Evolutionary conservation across 1,140 invertebrate genomes (phyloP).

Genomic region (Anastrepha ludens): DNA sequence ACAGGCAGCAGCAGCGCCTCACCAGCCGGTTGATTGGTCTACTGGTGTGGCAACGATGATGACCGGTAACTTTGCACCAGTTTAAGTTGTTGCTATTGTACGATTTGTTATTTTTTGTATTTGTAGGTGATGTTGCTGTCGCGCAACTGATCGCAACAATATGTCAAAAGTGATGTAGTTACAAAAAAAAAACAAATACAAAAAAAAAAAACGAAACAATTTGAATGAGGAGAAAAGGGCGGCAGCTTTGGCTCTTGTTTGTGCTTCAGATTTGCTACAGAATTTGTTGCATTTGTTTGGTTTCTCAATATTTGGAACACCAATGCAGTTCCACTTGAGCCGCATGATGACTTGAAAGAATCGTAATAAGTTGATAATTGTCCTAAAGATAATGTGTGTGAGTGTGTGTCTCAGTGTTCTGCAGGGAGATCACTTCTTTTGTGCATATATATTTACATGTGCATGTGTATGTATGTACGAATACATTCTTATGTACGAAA

Average conservation of each 20-base stretch:
- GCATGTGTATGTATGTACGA: neutral
- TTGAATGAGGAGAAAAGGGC: neutral
- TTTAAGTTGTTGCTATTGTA: conserved; percentile 4
- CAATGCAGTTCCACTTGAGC: conserved; percentile 38
- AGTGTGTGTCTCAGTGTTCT: neutral
- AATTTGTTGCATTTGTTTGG: conserved; percentile 13
- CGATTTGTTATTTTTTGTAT: neutral
- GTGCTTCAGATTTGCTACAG: conserved; percentile 7
- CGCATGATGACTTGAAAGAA: conserved; percentile 27
- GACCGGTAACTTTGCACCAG: conserved; percentile 30
- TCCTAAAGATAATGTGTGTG: neutral
- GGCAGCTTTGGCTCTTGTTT: conserved; percentile 18
- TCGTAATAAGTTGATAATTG: conserved; percentile 44
- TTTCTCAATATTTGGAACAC: conserved; percentile 41
- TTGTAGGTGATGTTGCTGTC: conserved; percentile 3
- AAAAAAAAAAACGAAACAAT: neutral
- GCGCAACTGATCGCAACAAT: neutral
- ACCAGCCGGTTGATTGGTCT: conserved; percentile 46
- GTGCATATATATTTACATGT: neutral
- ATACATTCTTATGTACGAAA: neutral
- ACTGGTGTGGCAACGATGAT: conserved; percentile 49
- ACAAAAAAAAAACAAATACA: neutral
- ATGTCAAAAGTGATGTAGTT: conserved; percentile 34
- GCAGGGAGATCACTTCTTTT: neutral
- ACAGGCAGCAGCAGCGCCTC: neutral